phyloP scores from a whole-genome alignment of 2,797 vertebrate species.

The Crenichthys baileyi region DNA sequence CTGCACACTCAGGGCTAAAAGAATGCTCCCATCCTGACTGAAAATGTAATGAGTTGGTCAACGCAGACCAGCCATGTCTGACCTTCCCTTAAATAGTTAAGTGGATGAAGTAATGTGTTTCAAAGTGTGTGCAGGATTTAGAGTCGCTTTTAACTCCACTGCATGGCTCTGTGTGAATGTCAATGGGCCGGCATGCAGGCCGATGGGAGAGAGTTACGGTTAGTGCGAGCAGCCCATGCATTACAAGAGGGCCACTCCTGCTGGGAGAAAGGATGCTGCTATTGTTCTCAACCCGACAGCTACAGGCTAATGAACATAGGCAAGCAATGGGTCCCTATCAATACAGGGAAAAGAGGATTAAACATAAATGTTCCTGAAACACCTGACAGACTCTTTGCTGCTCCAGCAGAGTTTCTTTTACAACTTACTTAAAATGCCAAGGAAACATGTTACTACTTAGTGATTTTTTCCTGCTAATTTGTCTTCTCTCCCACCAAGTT shows the following conservation, averaged over 20 bases:
- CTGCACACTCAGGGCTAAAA: constrained; percentile 59
- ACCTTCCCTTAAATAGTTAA: constrained; percentile 57
- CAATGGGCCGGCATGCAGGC: constrained; percentile 51
- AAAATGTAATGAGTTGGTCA: constrained; percentile 73
- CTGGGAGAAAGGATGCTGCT: constrained; percentile 64
- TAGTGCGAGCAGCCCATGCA: constrained; percentile 66
- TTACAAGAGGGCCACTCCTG: constrained; percentile 69
- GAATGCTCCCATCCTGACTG: constrained; percentile 68
- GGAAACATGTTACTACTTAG: constrained; percentile 53
- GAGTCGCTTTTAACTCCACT: constrained; percentile 54
- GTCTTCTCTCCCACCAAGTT: constrained; percentile 42
- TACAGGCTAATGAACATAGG: constrained; percentile 52
- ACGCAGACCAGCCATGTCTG: constrained; percentile 33
- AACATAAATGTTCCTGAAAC: constrained; percentile 51
- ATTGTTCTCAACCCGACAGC: constrained; percentile 72
- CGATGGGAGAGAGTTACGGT: constrained; percentile 71
- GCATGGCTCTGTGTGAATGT: constrained; percentile 59
- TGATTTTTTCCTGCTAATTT: constrained; percentile 49
- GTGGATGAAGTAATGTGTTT: constrained; percentile 65
- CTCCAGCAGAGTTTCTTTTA: constrained; percentile 35
- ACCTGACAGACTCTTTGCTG: constrained; percentile 43
- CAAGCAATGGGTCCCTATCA: constrained; percentile 46
- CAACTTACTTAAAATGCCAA: constrained; percentile 33
- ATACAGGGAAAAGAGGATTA: constrained; percentile 66
- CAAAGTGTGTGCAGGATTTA: constrained; percentile 66